Percentiles rank a stretch among this genome's conserved stretches.
These are phyloP conservation scores for Dione vanillae DNA, from an alignment of 2,888 invertebrate species.

Conservation along the genomic window DNA sequence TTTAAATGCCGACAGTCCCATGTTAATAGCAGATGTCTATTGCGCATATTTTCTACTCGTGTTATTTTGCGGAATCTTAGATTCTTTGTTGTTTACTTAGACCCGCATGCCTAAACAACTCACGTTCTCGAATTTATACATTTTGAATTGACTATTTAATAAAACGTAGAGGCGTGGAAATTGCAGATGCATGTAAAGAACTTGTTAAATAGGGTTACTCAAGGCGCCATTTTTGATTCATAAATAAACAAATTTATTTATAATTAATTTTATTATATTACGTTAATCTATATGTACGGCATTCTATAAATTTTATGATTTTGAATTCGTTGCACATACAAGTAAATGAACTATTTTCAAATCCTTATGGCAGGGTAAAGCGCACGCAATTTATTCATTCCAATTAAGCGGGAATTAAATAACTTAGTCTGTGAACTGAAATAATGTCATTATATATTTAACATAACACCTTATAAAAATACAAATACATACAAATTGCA, in stretches of 20 bases:
- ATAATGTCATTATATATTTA: too few relatives aligned
- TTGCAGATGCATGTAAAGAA: constrained; percentile 5
- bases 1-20: constrained; percentile 34
- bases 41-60: constrained; percentile 33
- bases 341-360: too few relatives aligned
- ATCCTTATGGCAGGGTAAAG: too few relatives aligned
- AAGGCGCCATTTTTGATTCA: not conserved
- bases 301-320: too few relatives aligned
- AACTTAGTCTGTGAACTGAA: too few relatives aligned
- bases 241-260: not conserved
- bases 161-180: constrained; percentile 11
- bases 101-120: constrained; percentile 63
- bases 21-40: constrained; percentile 35
- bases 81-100: constrained; percentile 53
- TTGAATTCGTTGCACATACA: too few relatives aligned
- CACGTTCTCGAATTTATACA: constrained; percentile 58
- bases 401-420: too few relatives aligned
- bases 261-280: too few relatives aligned
- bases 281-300: too few relatives aligned
- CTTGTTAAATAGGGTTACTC: constrained; percentile 7
- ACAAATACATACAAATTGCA: not conserved
- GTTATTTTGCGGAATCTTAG: constrained; percentile 49
- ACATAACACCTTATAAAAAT: not conserved
- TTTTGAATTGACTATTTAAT: constrained; percentile 27
- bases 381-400: too few relatives aligned